These are phyloP conservation scores for Coelinius sp. DNA, from an alignment of 2,888 invertebrate species.

Conservation along the genomic window DNA sequence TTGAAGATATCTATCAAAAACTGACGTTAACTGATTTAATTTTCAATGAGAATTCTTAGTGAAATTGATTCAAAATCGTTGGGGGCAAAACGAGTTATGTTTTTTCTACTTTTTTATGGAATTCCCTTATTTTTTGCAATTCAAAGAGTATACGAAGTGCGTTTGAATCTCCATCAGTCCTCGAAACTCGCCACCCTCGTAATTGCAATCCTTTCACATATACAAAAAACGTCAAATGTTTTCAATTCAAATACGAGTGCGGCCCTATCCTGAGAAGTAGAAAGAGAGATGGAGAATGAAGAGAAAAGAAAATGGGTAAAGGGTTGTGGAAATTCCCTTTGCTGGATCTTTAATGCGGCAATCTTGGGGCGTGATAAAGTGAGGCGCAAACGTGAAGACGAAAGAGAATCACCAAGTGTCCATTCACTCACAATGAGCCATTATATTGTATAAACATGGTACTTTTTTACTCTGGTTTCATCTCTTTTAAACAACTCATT, in stretches of 20 bases:
- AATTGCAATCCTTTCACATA: slow-evolving; percentile 47
- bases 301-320: slow-evolving; percentile 8
- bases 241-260: neutral
- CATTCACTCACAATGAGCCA: slow-evolving; percentile 48
- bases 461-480: slow-evolving; percentile 2
- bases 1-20: too few relatives aligned
- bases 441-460: slow-evolving; percentile 19
- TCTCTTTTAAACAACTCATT: neutral
- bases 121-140: too few relatives aligned
- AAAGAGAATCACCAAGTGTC: slow-evolving; percentile 67
- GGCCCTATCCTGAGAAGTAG: too few relatives aligned
- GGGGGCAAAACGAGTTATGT: neutral
- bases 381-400: slow-evolving; percentile 63
- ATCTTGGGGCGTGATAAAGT: slow-evolving; percentile 70
- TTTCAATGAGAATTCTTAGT: too few relatives aligned
- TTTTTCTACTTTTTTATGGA: neutral
- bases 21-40: too few relatives aligned
- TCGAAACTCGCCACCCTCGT: slow-evolving; percentile 29
- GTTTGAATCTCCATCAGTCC: neutral
- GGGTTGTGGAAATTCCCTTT: slow-evolving; percentile 63
- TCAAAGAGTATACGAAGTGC: neutral
- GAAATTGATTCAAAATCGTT: too few relatives aligned
- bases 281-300: neutral
- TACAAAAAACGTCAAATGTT: slow-evolving; percentile 25
- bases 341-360: slow-evolving; percentile 70